These are phyloP conservation scores for Ormyrus nitidulus DNA, from an alignment of 2,888 invertebrate species.

Conservation along the genomic window DNA sequence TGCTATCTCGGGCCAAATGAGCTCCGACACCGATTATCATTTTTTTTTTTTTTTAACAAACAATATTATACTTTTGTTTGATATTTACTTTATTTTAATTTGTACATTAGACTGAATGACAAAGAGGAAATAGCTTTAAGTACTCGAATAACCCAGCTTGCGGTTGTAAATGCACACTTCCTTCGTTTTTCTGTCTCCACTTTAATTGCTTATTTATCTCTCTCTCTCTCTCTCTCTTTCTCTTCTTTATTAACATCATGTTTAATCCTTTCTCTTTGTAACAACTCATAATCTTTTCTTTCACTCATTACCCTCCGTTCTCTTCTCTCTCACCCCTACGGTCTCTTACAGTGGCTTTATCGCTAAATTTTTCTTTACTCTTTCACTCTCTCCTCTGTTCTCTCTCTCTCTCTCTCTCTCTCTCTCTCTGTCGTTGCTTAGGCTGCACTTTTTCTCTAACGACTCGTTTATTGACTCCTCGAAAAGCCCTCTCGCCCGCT, in stretches of 20 bases:
- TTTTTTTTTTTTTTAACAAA: constrained; percentile 22
- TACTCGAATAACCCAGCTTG: constrained; percentile 71
- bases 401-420: constrained; percentile 18
- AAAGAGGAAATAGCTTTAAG: constrained; percentile 61
- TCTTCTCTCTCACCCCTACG: constrained; percentile 21
- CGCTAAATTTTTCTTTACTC: constrained; percentile 50
- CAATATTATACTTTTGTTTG: neutral
- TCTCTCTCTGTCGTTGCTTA: constrained; percentile 62
- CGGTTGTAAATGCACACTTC: constrained; percentile 65
- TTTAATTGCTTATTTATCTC: constrained; percentile 60
- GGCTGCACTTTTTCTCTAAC: constrained; percentile 64
- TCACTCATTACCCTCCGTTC: constrained; percentile 49
- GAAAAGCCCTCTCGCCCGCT: constrained; percentile 50
- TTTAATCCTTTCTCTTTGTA: constrained; percentile 47
- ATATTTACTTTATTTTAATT: neutral
- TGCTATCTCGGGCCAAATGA: constrained; percentile 57
- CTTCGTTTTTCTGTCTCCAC: constrained; percentile 57
- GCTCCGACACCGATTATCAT: constrained; percentile 47
- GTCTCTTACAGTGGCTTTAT: constrained; percentile 38
- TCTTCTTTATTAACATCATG: constrained; percentile 44
- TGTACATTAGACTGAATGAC: constrained; percentile 47
- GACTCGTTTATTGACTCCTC: constrained; percentile 54
- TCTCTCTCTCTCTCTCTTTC: constrained; percentile 59
- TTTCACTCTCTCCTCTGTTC: constrained; percentile 1
- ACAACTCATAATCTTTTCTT: constrained; percentile 46